A percentile compares a stretch with the other conserved stretches of the same genome.
These are phyloP conservation scores for Oryctes rhinoceros DNA, from an alignment of 1,140 invertebrate genomes.

Conservation along the genomic window DNA sequence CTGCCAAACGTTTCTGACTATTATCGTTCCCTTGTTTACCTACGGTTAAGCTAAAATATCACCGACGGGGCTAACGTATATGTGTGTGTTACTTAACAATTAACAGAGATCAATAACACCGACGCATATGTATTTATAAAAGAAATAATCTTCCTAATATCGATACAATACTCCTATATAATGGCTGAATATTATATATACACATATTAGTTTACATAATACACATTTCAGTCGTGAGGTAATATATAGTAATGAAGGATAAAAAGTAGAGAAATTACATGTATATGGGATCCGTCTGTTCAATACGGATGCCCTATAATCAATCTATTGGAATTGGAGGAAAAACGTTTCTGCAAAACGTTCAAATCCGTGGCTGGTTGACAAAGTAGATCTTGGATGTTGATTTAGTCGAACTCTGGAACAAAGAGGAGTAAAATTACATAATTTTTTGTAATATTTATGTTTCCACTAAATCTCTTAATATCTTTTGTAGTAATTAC, in stretches of 20 bases:
- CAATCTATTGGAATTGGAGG: neutral
- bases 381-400: neutral
- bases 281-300: neutral
- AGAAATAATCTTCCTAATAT: neutral
- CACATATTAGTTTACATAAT: slow-evolving; percentile 8
- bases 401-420: neutral
- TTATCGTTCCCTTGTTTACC: neutral
- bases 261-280: neutral
- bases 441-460: neutral
- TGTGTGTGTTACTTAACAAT: neutral
- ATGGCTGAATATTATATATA: slow-evolving; percentile 17
- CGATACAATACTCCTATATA: neutral
- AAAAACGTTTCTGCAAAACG: neutral
- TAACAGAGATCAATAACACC: neutral
- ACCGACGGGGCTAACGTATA: neutral
- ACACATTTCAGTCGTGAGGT: slow-evolving; percentile 35
- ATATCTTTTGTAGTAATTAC: no score
- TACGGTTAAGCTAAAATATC: neutral
- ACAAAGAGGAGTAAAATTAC: neutral
- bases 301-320: neutral
- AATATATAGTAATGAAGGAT: slow-evolving; percentile 27
- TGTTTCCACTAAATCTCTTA: no score
- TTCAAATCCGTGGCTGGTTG: slow-evolving; percentile 1
- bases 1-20: neutral
- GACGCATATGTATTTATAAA: neutral